Conservation (phyloP, 2,113 vertebrate genomes). For the Leptobrachium ailaonicum region DNA sequence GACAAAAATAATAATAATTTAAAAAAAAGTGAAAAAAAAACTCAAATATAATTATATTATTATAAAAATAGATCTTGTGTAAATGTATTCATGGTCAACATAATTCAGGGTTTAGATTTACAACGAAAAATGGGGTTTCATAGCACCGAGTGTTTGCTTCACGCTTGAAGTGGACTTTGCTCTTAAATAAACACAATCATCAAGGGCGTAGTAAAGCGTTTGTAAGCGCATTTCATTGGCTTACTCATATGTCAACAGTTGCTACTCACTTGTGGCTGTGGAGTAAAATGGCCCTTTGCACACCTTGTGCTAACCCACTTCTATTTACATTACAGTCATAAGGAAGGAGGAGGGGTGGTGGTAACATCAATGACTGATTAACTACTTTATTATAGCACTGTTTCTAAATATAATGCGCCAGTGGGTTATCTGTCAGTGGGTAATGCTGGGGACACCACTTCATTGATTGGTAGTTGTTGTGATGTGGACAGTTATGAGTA, state of each 20-base stretch:
- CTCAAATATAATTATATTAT: too few relatives aligned
- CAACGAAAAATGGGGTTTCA: not conserved
- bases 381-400: too few relatives aligned
- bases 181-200: constrained; percentile 26
- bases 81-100: constrained; percentile 3
- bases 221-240: not conserved
- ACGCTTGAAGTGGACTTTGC: constrained; percentile 27
- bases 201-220: constrained; percentile 4
- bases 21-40: too few relatives aligned
- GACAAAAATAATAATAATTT: too few relatives aligned
- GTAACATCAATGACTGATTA: too few relatives aligned
- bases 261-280: not conserved
- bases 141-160: not conserved
- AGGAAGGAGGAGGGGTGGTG: too few relatives aligned
- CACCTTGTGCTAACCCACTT: not conserved
- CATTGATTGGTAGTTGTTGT: too few relatives aligned
- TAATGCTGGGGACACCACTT: too few relatives aligned
- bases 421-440: too few relatives aligned
- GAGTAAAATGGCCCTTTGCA: not conserved
- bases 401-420: too few relatives aligned
- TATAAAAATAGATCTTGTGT: too few relatives aligned
- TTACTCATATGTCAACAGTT: constrained; percentile 22
- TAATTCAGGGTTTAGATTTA: constrained; percentile 9
- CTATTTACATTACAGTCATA: not conserved
- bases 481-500: too few relatives aligned